A percentile compares a stretch with the other conserved stretches of the same genome.
These are phyloP conservation scores for Leptopilina syphax DNA, from an alignment of 2,888 invertebrate species.

Conservation along the genomic window DNA sequence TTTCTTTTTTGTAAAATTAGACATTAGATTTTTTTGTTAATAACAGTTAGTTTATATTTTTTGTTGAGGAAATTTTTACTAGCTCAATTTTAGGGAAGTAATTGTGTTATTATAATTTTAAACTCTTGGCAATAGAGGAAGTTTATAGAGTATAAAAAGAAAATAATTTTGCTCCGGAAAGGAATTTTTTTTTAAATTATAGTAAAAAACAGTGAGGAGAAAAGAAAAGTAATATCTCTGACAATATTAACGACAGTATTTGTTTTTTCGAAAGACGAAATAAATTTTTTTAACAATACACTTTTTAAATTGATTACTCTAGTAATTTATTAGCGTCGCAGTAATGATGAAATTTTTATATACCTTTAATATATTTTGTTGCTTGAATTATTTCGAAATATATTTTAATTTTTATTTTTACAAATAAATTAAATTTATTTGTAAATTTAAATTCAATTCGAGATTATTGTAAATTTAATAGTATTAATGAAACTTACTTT, in stretches of 20 bases:
- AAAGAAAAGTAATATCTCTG: constrained; percentile 11
- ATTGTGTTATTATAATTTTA: constrained; percentile 15
- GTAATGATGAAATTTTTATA: no score
- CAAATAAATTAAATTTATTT: no score
- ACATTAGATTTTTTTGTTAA: constrained; percentile 15
- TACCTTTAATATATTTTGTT: no score
- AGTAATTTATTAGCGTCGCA: background rate
- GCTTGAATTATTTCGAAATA: no score
- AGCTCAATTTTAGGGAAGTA: background rate
- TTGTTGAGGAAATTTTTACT: constrained; percentile 23
- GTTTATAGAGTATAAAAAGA: constrained; percentile 2
- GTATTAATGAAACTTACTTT: no score
- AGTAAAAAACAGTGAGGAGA: background rate
- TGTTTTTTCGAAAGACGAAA: background rate
- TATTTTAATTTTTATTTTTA: no score
- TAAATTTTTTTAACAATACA: constrained; percentile 44
- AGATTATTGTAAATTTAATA: no score
- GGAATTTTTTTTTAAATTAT: background rate
- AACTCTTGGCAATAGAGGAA: constrained; percentile 8
- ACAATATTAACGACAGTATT: constrained; percentile 1
- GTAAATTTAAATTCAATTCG: no score
- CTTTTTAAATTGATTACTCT: background rate
- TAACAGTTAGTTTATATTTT: background rate
- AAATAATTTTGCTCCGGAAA: background rate
- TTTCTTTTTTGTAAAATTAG: background rate